phyloP scores from a whole-genome alignment of 2,113 vertebrate species.

The Myotis yumanensis region DNA sequence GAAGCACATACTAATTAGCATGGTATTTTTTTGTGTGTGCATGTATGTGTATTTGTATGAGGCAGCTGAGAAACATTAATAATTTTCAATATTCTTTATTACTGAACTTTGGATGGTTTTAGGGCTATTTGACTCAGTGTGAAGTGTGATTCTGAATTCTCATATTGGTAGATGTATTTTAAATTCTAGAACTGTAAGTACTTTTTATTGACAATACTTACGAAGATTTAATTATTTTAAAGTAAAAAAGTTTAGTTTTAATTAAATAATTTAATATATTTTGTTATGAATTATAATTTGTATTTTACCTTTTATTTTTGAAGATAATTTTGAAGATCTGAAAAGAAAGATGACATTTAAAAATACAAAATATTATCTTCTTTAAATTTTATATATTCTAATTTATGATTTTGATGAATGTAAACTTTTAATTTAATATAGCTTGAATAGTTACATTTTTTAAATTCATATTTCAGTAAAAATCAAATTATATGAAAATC shows the following conservation, averaged over 20 bases:
- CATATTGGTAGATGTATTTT: background rate
- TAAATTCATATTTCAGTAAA: background rate
- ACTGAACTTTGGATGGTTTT: background rate
- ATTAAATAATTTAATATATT: background rate
- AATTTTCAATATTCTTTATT: background rate
- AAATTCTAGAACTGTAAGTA: background rate
- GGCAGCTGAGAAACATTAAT: background rate
- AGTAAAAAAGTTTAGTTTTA: background rate
- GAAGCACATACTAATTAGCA: background rate
- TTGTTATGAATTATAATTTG: background rate
- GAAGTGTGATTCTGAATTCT: background rate
- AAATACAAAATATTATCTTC: background rate
- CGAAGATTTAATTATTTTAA: background rate
- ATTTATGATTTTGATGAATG: background rate
- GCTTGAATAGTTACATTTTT: background rate
- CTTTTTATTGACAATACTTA: background rate
- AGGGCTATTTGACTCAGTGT: background rate
- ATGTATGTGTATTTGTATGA: background rate
- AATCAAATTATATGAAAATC: background rate
- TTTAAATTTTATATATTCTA: background rate
- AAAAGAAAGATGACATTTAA: background rate
- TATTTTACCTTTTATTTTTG: background rate
- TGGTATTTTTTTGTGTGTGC: background rate
- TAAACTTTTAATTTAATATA: background rate
- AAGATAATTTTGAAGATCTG: background rate